Base-by-base conservation (phyloP, 2,888 invertebrate species). In the Drosophila multiciliata region DNA sequence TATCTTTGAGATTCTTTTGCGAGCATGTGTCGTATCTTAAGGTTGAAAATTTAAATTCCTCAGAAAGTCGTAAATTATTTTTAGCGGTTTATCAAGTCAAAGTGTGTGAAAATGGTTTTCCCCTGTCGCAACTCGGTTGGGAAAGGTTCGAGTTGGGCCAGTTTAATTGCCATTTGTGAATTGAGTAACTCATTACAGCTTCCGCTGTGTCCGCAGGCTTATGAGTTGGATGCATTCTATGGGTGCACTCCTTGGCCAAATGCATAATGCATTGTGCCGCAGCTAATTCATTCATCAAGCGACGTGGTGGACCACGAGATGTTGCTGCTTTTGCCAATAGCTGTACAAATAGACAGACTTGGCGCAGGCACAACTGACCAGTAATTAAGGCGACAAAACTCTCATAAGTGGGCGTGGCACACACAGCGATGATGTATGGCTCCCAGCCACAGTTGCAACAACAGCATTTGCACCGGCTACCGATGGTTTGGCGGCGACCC, bases 351-450 rank as follows among this genome's bases (percentile, higher is more conserved):
- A 86, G 83, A 78, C 65, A 60, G 59, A 52, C 42, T 50, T 63
- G 52, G 61, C 54, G 29, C 53, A 52, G 73, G 67, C 73, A 23
- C 73, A 23, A 1, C 45, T 45, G 74, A 60, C 82, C 70, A 78
- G 90, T 88, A 90, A 90, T 90, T 90, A 90, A 90, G 88, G 90
- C 83, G 90, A 90, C 90, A 90, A 89, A 74, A 86, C 78, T 74
- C 71, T 87, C 81, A 78, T 70, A 82, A 78, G 62, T 80, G 83
- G 90, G 90, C 90, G 90, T 88, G 85, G 72, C 62, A 20, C 60
- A 49, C 52, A 60, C 71, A 65, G 60, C 66, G 61, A 74, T 87
- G 83, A 89, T 87, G 73, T 79, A 87, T 90, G 82, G 67, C 61
- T 29, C 23, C 32, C 50, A 45, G 40, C 72, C 26, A 70, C 67